These are phyloP conservation scores for Mystacornis crossleyi DNA, from an alignment of 2,113 vertebrate genomes.

Conservation along the genomic window DNA sequence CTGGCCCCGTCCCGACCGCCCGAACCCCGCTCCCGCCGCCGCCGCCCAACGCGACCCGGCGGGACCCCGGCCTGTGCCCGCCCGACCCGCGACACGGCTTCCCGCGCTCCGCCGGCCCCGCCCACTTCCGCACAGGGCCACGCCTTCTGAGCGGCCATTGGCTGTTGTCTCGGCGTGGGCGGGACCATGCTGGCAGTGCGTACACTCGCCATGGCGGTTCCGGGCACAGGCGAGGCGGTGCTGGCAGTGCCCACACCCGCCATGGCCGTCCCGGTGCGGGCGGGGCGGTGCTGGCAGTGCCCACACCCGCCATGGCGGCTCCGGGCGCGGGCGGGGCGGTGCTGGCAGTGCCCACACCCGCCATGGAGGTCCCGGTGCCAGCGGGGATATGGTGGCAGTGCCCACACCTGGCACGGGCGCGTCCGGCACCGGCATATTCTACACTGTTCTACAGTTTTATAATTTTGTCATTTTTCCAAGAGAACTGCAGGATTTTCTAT, in stretches of 20 bases:
- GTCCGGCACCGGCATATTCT: accelerated
- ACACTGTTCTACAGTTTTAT: accelerated
- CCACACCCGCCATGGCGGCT: too few species aligned
- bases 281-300: too few species aligned
- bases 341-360: accelerated
- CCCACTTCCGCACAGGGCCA: background rate
- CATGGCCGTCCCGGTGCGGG: too few species aligned
- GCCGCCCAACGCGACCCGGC: accelerated
- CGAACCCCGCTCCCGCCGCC: accelerated
- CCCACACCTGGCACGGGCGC: accelerated
- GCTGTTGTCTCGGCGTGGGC: accelerated
- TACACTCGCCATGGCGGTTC: too few species aligned
- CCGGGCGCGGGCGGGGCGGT: too few species aligned
- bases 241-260: accelerated
- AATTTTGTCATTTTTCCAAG: background rate
- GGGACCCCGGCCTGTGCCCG: accelerated
- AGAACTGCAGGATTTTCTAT: background rate
- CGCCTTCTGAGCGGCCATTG: background rate
- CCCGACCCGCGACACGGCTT: background rate
- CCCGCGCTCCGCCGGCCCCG: background rate
- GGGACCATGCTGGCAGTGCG: too few species aligned
- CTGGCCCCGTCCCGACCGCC: too few species aligned
- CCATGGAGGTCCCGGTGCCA: background rate
- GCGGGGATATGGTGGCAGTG: background rate
- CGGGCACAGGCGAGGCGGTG: too few species aligned